Conservation (phyloP, 2,888 invertebrate species). For the Notodonta dromedarius region DNA sequence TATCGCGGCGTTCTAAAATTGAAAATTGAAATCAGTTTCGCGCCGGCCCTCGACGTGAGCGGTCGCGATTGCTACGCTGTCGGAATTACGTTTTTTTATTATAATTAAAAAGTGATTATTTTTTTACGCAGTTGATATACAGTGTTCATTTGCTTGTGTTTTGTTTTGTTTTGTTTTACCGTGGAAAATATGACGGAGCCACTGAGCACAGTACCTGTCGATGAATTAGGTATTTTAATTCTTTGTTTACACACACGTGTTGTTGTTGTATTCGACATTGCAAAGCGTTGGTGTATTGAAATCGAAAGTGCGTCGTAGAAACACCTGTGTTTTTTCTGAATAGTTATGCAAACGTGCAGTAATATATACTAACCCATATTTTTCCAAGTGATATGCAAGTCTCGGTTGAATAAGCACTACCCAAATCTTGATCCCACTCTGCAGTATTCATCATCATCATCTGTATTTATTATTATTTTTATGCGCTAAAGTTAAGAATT, state of each 20-base stretch:
- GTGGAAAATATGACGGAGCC: slow-evolving; percentile 38
- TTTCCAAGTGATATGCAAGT: too few relatives aligned
- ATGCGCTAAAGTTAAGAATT: too few relatives aligned
- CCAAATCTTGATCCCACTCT: too few relatives aligned
- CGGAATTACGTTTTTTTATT: slow-evolving; percentile 3
- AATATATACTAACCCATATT: too few relatives aligned
- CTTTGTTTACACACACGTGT: slow-evolving; percentile 24
- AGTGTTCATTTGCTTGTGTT: slow-evolving; percentile 13
- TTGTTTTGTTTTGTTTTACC: slow-evolving; percentile 1
- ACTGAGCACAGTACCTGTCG: slow-evolving; percentile 34
- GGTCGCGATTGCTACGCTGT: slow-evolving; percentile 42
- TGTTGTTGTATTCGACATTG: slow-evolving; percentile 6
- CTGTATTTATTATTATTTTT: too few relatives aligned
- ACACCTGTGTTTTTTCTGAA: too few relatives aligned
- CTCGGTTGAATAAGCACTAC: too few relatives aligned
- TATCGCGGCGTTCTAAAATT: slow-evolving; percentile 54
- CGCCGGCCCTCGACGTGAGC: slow-evolving; percentile 49
- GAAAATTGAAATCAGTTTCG: slow-evolving; percentile 54
- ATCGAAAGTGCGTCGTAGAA: slow-evolving; percentile 6
- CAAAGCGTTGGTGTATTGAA: not conserved
- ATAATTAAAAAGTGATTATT: slow-evolving; percentile 2
- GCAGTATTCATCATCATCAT: too few relatives aligned
- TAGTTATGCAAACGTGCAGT: too few relatives aligned
- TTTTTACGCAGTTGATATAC: slow-evolving; percentile 29
- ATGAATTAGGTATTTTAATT: slow-evolving; percentile 35